Percentiles rank a stretch among this genome's conserved stretches.
Conservation (phyloP, 2,888 invertebrate species). For the Oxyteleia sp. region DNA sequence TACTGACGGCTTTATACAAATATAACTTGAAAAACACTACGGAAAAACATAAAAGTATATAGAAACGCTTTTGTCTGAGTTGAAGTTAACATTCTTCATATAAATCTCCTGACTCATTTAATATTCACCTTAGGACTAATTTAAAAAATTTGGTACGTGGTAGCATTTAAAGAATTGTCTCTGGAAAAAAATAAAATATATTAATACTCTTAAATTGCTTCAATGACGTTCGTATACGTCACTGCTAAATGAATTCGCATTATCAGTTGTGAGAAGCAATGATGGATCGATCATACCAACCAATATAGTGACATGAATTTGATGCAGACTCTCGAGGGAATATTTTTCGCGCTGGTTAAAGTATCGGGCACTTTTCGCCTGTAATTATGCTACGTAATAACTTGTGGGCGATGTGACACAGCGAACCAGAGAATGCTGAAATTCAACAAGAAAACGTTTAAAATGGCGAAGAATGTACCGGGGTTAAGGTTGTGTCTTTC, state of each 20-base stretch:
- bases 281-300: slow-evolving; percentile 30
- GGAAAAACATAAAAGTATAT: too few species aligned
- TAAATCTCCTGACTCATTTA: too few species aligned
- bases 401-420: slow-evolving; percentile 44
- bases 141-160: too few species aligned
- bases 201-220: slow-evolving; percentile 21
- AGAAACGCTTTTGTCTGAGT: too few species aligned
- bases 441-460: slow-evolving; percentile 49
- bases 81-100: too few species aligned
- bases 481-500: slow-evolving; percentile 54
- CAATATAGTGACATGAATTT: slow-evolving; percentile 37
- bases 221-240: slow-evolving; percentile 27
- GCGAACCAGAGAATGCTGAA: slow-evolving; percentile 42
- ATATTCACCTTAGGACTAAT: too few species aligned
- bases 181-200: slow-evolving; percentile 1
- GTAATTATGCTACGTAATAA: slow-evolving; percentile 29
- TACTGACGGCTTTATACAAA: too few species aligned
- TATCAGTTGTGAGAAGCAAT: slow-evolving; percentile 28
- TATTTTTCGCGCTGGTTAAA: slow-evolving; percentile 12
- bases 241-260: slow-evolving; percentile 31
- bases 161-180: not conserved
- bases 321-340: slow-evolving; percentile 19
- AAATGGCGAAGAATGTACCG: slow-evolving; percentile 55
- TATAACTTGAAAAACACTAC: too few species aligned
- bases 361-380: slow-evolving; percentile 22